Evolutionary conservation across 1,140 invertebrate species (phyloP), one percentile per base, ranked within the genome.

Genomic region (Asobara japonica): DNA sequence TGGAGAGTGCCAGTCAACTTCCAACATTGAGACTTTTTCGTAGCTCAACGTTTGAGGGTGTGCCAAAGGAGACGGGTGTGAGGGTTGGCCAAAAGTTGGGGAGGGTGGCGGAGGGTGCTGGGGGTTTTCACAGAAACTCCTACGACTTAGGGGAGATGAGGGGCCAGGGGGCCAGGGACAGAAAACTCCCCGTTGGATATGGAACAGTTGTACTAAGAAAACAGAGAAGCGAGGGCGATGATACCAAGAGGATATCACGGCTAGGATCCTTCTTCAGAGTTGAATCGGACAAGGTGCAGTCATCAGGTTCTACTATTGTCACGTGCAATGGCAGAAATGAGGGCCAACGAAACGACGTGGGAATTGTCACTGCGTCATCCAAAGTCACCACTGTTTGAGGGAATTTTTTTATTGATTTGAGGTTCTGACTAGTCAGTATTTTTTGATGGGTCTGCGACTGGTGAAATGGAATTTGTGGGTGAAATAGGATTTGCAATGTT

Each of bases 1-100:
- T 36, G 83, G 86, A 65, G 77, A 78, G 20, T 56, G 22, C 6
- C 13, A 65, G 1, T 48, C 13, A 10, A 3, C 72, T 83, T 1
- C 83, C 88, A 68, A 80, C 84, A 20, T 85, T 87, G 2, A 89
- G 86, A 74, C 77, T 93, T 2, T 89, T 91, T 38, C 86, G 92
- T 18, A 93, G 92, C 78, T 93, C 92, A 1, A 94, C 92, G 0
- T 93, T 93, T 80, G 92, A 93, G 75, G 91, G 91, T 1, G 86
- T 90, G 36, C 89, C 91, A 4, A 88, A 89, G 30, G 78, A 80
- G 10, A 64, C 76, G 13, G 56, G 76, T 0, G 22, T 62, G 18
- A 72, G 65, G 62, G 69, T 2, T 78, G 65, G 27, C 69, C 66
- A 61, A 75, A 72, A 5, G 75, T 71, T 76, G 0, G 64, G 30